Evolutionary conservation across 2,113 vertebrate species (phyloP).

Genomic region (Hippocampus abdominalis): DNA sequence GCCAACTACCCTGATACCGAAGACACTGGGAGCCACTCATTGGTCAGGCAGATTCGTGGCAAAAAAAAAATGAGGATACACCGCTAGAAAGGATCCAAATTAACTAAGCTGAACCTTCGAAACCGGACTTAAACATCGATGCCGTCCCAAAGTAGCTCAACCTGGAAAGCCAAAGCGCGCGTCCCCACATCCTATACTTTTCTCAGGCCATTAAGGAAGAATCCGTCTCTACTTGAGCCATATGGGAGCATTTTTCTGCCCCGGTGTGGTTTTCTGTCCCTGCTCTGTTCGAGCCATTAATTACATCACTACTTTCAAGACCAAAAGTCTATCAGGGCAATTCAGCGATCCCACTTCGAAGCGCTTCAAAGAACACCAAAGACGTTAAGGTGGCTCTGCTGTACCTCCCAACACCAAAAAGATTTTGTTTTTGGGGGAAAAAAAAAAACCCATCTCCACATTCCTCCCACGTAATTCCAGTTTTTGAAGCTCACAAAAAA

Average conservation of each 20-base stretch:
- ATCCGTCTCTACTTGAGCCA: slow-evolving; percentile 60
- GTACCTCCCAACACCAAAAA: slow-evolving; percentile 8
- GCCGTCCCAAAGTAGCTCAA: slow-evolving; percentile 8
- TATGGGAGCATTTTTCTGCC: slow-evolving; percentile 71
- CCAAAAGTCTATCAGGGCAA: slow-evolving; percentile 63
- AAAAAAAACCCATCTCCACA: background rate
- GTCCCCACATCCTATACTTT: slow-evolving; percentile 42
- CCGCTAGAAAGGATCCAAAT: background rate
- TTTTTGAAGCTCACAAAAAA: slow-evolving; percentile 6
- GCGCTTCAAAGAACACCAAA: slow-evolving; percentile 58
- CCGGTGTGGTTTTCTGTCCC: slow-evolving; percentile 59
- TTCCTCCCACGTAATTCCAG: slow-evolving; percentile 21
- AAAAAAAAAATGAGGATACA: background rate
- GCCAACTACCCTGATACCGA: slow-evolving; percentile 12
- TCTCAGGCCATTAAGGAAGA: slow-evolving; percentile 42
- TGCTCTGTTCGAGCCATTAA: slow-evolving; percentile 73
- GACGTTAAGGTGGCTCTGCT: slow-evolving; percentile 25
- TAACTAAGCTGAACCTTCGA: background rate
- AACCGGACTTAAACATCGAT: background rate
- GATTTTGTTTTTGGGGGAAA: slow-evolving; percentile 35
- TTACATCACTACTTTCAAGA: slow-evolving; percentile 70
- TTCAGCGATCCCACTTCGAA: slow-evolving; percentile 56
- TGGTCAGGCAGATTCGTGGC: background rate
- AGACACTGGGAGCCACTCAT: background rate
- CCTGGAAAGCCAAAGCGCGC: slow-evolving; percentile 28